A percentile compares a stretch with the other conserved stretches of the same genome.
phyloP scores from a whole-genome alignment of 2,797 vertebrate genomes.

The Ctenosaura bakeri region DNA sequence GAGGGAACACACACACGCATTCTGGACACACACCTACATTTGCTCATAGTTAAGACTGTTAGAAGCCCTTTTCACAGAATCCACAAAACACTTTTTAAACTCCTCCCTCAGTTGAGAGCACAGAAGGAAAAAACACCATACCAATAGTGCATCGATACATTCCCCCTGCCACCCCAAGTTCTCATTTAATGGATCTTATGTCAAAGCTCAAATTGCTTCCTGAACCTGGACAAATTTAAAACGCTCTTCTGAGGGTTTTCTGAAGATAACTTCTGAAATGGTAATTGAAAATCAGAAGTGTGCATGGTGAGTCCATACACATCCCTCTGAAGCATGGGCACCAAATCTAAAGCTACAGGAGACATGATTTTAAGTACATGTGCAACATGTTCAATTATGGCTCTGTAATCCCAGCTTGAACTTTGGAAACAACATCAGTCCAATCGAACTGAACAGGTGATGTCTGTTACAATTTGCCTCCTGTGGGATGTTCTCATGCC shows the following conservation, averaged over 20 bases:
- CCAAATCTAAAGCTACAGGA: neutral
- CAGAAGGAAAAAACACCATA: constrained; percentile 7
- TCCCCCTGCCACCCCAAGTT: too few relatives aligned
- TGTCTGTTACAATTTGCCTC: neutral
- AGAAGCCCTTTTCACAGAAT: constrained; percentile 6
- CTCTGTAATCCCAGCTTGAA: neutral
- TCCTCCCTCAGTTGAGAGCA: neutral
- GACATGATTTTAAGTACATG: neutral
- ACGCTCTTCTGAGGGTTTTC: constrained; percentile 5
- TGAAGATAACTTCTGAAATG: neutral
- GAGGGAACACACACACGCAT: constrained; percentile 24
- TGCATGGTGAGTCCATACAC: neutral
- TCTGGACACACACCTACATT: constrained; percentile 11
- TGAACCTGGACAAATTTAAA: neutral
- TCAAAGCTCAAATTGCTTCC: neutral
- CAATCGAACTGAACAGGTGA: neutral
- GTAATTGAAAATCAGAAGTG: neutral
- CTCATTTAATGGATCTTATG: neutral
- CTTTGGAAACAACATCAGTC: neutral
- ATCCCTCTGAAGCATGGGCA: neutral
- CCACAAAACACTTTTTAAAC: constrained; percentile 4
- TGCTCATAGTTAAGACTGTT: constrained; percentile 3
- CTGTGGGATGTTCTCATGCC: neutral
- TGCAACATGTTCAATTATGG: neutral
- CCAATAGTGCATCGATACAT: neutral